Base-by-base conservation (phyloP, 2,797 vertebrate genomes). In the Stomatorhinus walkeri region DNA sequence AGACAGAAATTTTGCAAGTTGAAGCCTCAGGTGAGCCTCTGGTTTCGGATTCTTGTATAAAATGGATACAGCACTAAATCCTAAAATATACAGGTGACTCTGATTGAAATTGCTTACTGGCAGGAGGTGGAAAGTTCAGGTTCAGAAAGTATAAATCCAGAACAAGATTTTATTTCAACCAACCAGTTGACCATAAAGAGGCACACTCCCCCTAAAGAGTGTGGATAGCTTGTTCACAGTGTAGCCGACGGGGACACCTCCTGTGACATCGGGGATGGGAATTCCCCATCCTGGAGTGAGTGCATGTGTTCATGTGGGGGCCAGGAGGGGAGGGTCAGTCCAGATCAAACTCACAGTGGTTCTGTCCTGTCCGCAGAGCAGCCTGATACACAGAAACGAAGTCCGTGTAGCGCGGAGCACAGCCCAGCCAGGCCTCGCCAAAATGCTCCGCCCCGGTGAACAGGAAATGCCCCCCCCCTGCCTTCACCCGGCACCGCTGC, bases 341-440 rank as follows among this genome's bases (percentile, higher is more conserved):
- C 84, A 95, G 90, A 90, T 95, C 95, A 91, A 97, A 96, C 91
- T 96, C 95, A 19, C 97, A 97, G 1, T 94, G 95, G 90, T 96
- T 96, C 88, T 81, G 93, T 59, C 90, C 93, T 22, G 92, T 93
- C 72, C 46, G 92, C 90, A 92, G 93, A 90, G 96, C 96, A 14
- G 91, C 89, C 88, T 16, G 87, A 90, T 97, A 97, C 85, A 96
- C 88, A 0, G 91, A 90, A 89, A 94, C 87, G 91, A 97, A 97
- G 94, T 96, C 94, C 93, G 95, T 96, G 93, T 95, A 96, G 2
- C 96, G 92, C 0, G 96, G 96, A 51, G 96, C 97, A 88, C 97
- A 97, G 89, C 96, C 96, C 92, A 97, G 90, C 97, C 97, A 97
- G 90, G 96, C 96, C 90, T 97, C 95, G 1, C 96, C 96, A 40